Base-by-base conservation (phyloP, 1,140 invertebrate species). In the Leptinotarsa defecta region DNA sequence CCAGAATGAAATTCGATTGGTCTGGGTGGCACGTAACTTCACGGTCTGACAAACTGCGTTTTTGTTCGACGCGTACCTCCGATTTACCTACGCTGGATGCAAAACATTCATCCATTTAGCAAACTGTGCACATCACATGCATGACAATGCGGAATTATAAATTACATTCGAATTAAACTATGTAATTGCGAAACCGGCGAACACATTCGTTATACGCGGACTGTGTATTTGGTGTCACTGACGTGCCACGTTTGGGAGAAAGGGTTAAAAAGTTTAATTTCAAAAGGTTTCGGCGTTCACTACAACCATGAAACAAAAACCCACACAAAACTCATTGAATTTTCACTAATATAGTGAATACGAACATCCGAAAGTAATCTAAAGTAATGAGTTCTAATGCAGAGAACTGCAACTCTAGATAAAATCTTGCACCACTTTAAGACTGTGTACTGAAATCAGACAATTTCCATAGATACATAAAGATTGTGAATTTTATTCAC, bases 161-260 rank as follows among this genome's bases (percentile, higher is more conserved):
- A 85, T 85, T 85, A 85, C 84, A 84, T 85, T 85, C 81, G 83
- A 85, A 85, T 85, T 85, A 85, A 85, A 85, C 84, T 85, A 85
- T 85, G 84, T 85, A 85, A 85, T 85, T 85, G 84, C 84, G 82
- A 85, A 84, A 83, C 83, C 81, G 74, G 79, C 80, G 79, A 81
- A 83, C 79, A 83, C 83, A 84, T 84, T 81, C 83, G 82, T 84
- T 84, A 84, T 73, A 65, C 22, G 72, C 74, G 63, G 48, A 48
- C 64, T 68, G 74, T 74, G 76, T 74, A 67, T 76, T 73, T 57
- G 13, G 49, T 76, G 49, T 78, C 34, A 65, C 61, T 62, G 61
- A n/a, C 62, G 49, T 27, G 34, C 71, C 17, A 52, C 70, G 64
- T 48, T 62, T 43, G 52, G 52, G 52, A 57, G 15, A n/a, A 57